These are phyloP conservation scores for Brachionus koreanus DNA, from an alignment of 1,140 invertebrate genomes.

Conservation along the genomic window DNA sequence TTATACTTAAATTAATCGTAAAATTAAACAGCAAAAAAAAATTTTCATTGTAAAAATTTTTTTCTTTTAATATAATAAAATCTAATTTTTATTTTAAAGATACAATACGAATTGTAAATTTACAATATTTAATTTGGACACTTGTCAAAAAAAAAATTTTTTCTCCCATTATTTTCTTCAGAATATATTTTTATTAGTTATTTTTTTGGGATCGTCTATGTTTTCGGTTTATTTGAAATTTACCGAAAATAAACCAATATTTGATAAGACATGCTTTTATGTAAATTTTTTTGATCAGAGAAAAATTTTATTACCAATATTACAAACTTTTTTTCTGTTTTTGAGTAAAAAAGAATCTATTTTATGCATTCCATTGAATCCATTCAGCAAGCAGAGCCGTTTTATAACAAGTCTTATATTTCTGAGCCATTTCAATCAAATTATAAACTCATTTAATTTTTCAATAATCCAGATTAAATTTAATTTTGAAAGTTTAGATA, in stretches of 20 bases:
- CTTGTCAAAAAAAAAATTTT: not conserved
- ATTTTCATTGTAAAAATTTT: too few species aligned
- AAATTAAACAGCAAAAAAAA: not conserved
- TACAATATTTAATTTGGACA: not conserved
- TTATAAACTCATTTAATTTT: constrained; percentile 18
- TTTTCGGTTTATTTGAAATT: not conserved
- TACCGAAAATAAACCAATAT: not conserved
- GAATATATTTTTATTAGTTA: not conserved
- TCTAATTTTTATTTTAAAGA: not conserved
- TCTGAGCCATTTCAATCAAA: not conserved
- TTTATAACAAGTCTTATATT: constrained; percentile 27
- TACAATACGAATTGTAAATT: not conserved
- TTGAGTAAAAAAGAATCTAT: not conserved
- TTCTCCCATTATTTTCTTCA: not conserved
- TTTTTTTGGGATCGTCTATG: too few species aligned
- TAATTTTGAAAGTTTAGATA: not conserved
- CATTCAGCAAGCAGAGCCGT: not conserved
- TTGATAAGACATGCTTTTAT: not conserved
- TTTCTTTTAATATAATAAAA: too few species aligned
- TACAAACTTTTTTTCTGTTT: not conserved
- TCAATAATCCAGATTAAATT: not conserved
- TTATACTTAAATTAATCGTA: not conserved
- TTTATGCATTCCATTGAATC: constrained; percentile 1
- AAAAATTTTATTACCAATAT: not conserved
- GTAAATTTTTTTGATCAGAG: not conserved